Evolutionary conservation across 2,797 vertebrate genomes (phyloP).

Genomic region (Siniperca obscura): DNA sequence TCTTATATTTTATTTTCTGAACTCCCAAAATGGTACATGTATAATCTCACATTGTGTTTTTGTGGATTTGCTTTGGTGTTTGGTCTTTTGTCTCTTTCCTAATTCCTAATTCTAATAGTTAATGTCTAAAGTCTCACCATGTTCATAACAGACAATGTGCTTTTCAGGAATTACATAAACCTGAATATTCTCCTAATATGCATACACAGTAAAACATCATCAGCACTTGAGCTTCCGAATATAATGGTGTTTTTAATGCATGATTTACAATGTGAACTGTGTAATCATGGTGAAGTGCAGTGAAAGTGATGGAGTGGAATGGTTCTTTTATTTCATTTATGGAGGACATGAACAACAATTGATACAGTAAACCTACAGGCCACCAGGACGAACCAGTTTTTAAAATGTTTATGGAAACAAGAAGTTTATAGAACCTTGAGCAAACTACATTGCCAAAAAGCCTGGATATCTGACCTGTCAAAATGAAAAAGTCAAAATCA

Average conservation of each 20-base stretch:
- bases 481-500: neutral
- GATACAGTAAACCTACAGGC: neutral
- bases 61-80: slow-evolving; percentile 53
- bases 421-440: neutral
- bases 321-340: neutral
- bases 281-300: neutral
- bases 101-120: slow-evolving; percentile 38
- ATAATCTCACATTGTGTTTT: slow-evolving; percentile 78
- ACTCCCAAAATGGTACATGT: slow-evolving; percentile 57
- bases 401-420: neutral
- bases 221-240: neutral
- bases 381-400: neutral
- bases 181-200: neutral
- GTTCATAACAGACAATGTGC: slow-evolving; percentile 10
- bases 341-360: neutral
- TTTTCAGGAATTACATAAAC: slow-evolving; percentile 40
- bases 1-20: slow-evolving; percentile 60
- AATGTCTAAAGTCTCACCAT: slow-evolving; percentile 4
- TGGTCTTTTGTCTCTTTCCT: slow-evolving; percentile 49
- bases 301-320: neutral
- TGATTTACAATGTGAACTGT: neutral
- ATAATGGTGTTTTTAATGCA: neutral
- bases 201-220: neutral
- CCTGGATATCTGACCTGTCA: neutral
- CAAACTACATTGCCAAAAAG: neutral